Conservation (phyloP, 2,113 vertebrate species). For the Tor tambroides region DNA sequence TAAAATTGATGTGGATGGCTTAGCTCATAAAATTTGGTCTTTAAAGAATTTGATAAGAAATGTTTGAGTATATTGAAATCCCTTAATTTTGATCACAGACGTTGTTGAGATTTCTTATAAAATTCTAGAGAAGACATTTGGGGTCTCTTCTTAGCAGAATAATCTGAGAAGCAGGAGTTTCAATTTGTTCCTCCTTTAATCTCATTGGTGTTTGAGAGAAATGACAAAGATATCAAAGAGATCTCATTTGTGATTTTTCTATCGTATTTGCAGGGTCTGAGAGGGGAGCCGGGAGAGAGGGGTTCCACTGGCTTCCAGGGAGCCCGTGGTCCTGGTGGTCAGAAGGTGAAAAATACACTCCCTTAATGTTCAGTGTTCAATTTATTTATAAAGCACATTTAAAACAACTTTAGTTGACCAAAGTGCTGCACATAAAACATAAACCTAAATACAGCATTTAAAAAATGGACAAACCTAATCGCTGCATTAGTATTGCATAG, state of each 20-base stretch:
- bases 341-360: conserved; percentile 78
- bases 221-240: background rate
- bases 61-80: background rate
- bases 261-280: conserved; percentile 78
- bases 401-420: too few species aligned
- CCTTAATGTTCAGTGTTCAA: too few species aligned
- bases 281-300: conserved; percentile 89
- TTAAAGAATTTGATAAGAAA: background rate
- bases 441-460: too few species aligned
- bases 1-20: background rate
- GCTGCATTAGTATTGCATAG: too few species aligned
- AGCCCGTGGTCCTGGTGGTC: conserved; percentile 87
- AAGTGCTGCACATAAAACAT: too few species aligned
- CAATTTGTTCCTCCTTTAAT: background rate
- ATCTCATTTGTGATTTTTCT: background rate
- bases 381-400: too few species aligned
- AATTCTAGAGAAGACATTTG: background rate
- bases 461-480: too few species aligned
- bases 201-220: background rate
- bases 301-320: conserved; percentile 86
- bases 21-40: background rate
- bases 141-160: background rate
- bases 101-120: background rate
- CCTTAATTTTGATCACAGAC: background rate
- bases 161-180: background rate